phyloP scores from a whole-genome alignment of 2,797 vertebrate genomes.

The Otolemur crassicaudatus region DNA sequence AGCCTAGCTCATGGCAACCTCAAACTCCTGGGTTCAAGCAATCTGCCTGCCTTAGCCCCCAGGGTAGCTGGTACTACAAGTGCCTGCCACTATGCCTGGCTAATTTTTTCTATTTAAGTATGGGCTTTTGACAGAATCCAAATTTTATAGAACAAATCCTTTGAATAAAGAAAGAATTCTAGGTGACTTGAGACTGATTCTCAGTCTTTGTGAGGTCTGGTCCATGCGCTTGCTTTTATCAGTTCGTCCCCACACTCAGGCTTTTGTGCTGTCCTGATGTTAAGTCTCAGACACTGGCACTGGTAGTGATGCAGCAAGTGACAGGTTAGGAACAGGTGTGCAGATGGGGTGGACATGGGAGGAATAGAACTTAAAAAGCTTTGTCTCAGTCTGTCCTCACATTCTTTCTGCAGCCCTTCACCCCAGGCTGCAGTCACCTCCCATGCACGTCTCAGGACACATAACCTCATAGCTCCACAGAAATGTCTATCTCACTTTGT shows the following conservation, averaged over 20 bases:
- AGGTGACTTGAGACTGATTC: not conserved
- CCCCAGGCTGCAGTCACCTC: not conserved
- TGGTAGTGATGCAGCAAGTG: not conserved
- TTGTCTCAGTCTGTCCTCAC: not conserved
- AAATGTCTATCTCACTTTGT: not conserved
- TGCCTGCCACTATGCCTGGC: too few species aligned
- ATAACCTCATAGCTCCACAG: accelerated
- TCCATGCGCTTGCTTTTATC: not conserved
- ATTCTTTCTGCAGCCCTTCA: not conserved
- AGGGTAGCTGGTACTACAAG: too few species aligned
- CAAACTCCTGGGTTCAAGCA: too few species aligned
- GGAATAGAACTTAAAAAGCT: not conserved
- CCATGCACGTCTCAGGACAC: accelerated
- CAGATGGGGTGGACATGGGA: too few species aligned
- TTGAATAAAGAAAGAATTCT: too few species aligned
- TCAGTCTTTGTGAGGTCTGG: not conserved
- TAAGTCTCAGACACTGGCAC: not conserved
- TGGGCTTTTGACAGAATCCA: too few species aligned
- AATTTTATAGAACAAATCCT: too few species aligned
- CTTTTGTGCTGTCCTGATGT: not conserved
- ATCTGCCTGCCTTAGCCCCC: too few species aligned
- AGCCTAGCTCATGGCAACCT: too few species aligned
- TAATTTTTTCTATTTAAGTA: too few species aligned
- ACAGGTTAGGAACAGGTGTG: not conserved
- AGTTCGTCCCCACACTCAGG: not conserved